Conservation (phyloP, 2,113 vertebrate genomes). For the Apistogramma diplotaenia region DNA sequence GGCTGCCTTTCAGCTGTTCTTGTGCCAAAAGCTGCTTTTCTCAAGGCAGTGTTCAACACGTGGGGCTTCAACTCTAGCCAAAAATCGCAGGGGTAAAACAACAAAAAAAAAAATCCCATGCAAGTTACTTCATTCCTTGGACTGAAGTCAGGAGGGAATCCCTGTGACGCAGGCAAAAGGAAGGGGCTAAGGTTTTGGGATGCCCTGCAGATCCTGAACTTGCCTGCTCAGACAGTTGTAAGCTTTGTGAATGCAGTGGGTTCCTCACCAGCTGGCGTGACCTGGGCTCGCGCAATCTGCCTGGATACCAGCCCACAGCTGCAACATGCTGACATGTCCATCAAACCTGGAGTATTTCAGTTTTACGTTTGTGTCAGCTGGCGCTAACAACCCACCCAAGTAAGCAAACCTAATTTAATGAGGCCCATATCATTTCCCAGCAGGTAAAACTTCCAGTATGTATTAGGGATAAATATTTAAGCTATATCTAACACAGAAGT, state of each 20-base stretch:
- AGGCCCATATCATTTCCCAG: background rate
- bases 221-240: conserved; percentile 8
- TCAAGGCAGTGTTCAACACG: conserved; percentile 44
- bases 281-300: conserved; percentile 55
- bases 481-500: background rate
- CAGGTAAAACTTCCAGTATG: background rate
- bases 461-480: conserved; percentile 14
- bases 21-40: conserved; percentile 72
- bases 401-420: conserved; percentile 33
- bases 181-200: conserved; percentile 41
- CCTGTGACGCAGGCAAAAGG: conserved; percentile 55
- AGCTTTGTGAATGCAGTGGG: conserved; percentile 9
- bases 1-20: conserved; percentile 71
- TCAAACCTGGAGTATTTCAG: conserved; percentile 48
- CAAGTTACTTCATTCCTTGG: conserved; percentile 65
- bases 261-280: background rate
- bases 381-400: background rate
- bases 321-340: conserved; percentile 39
- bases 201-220: conserved; percentile 25
- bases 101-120: background rate
- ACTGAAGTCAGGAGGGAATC: conserved; percentile 67
- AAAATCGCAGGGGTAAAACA: conserved; percentile 45
- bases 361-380: conserved; percentile 32
- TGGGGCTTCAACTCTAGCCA: conserved; percentile 59
- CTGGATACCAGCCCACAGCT: conserved; percentile 49